Evolutionary conservation across 2,113 vertebrate species (phyloP), one percentile per base, ranked within the genome.

Genomic region (Cisticola juncidis): DNA sequence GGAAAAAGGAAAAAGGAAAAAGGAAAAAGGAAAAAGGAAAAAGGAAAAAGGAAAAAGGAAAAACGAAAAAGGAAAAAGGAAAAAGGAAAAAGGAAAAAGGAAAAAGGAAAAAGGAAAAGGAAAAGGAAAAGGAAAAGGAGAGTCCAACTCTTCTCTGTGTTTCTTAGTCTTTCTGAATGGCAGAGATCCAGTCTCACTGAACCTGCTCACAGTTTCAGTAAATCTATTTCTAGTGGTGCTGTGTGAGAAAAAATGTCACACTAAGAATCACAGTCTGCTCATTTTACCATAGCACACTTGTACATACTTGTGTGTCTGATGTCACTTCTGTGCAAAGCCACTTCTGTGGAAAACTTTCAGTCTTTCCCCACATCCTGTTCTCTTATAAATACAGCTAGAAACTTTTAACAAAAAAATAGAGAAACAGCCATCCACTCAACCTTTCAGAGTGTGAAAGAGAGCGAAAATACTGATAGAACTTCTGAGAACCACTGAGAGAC

Each of bases 121-220:
- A 38, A 38, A 38, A 38, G 38, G 38, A 38, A 38, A 38, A 38
- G 38, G 38, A 38, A 38, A 38, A 38, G 38, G 38, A 5, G n/a
- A 58, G 33, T 8, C 4, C 5, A 74, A 28, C 16, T 45, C 9
- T 54, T 50, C 23, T 38, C 25, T 56, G 74, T 90, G 74, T 87
- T 92, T 93, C 81, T 64, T 85, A 92, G 54, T 44, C 22, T 64
- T 95, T 69, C 70, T 81, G 77, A 87, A 95, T 85, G 78, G 74
- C 53, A 96, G 62, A 90, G 14, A 50, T 25, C 29, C 69, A 35
- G 50, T 87, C 56, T 86, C 79, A 81, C 21, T 70, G 14, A 65
- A 45, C 47, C 54, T 90, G 81, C 35, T 53, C 44, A 48, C 12
- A 48, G 81, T 95, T 94, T 71, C 60, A 90, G 57, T 19, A 92